Evolutionary conservation across 2,797 vertebrate genomes (phyloP).

Genomic region (Clamator glandarius): DNA sequence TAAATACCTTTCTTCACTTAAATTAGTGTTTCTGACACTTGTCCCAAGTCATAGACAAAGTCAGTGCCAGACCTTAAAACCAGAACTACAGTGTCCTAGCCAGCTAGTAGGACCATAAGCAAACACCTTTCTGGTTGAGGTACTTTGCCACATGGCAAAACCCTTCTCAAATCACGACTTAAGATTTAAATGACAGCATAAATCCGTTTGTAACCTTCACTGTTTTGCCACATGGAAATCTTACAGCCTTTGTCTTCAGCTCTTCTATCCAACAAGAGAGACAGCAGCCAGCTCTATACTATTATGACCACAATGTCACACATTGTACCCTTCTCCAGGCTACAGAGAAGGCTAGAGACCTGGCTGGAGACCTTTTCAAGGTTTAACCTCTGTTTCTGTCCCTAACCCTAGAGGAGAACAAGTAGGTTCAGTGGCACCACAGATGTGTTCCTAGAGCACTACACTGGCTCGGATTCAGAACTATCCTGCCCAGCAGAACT

Average conservation of each 20-base stretch:
- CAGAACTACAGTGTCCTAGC: neutral
- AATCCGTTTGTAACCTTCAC: neutral
- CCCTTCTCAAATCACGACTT: neutral
- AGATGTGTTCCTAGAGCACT: neutral
- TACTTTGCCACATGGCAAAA: neutral
- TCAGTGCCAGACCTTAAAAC: neutral
- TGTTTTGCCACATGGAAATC: neutral
- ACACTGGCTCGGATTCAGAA: accelerated
- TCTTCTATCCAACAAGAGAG: neutral
- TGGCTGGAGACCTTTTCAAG: neutral
- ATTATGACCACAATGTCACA: accelerated
- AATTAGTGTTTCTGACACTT: neutral
- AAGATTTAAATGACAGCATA: neutral
- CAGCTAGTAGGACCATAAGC: neutral
- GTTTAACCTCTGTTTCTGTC: neutral
- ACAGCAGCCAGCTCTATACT: neutral
- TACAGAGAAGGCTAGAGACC: neutral
- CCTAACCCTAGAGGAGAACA: neutral
- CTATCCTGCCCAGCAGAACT: neutral
- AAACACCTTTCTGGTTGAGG: neutral
- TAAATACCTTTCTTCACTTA: neutral
- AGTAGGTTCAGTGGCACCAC: neutral
- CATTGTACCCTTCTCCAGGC: neutral
- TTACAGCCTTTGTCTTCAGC: neutral
- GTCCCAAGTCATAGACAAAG: neutral